phyloP scores from a whole-genome alignment of 2,888 invertebrate species.

The Labia minor region DNA sequence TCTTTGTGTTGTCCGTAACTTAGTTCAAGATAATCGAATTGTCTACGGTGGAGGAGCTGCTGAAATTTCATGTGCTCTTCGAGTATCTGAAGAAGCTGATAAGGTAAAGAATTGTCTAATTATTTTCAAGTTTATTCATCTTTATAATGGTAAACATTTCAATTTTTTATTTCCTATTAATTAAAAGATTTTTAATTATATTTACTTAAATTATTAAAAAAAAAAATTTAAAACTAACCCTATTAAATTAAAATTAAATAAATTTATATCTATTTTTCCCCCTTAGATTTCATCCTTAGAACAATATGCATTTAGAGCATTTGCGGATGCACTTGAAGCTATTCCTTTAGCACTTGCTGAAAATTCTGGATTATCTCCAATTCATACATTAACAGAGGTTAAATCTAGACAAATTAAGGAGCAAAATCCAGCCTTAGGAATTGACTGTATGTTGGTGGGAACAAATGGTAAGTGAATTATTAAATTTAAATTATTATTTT shows the following conservation, averaged over 20 bases:
- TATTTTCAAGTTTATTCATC: background rate
- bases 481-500: background rate
- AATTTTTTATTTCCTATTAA: background rate
- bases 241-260: too few species aligned
- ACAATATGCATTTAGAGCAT: slow-evolving; percentile 93
- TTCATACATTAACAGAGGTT: slow-evolving; percentile 80
- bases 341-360: slow-evolving; percentile 93
- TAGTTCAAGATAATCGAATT: slow-evolving; percentile 59
- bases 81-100: slow-evolving; percentile 81
- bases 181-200: background rate
- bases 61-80: slow-evolving; percentile 88
- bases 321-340: slow-evolving; percentile 89
- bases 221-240: background rate
- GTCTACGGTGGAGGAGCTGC: slow-evolving; percentile 98
- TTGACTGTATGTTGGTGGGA: slow-evolving; percentile 87
- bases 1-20: slow-evolving; percentile 59
- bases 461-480: slow-evolving; percentile 39
- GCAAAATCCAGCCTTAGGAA: slow-evolving; percentile 76
- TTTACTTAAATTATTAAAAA: background rate
- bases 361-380: slow-evolving; percentile 87
- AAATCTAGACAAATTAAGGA: slow-evolving; percentile 80
- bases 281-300: slow-evolving; percentile 70
- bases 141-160: background rate
- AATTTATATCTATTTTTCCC: too few species aligned
- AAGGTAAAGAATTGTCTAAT: too few species aligned